Evolutionary conservation across 2,888 invertebrate genomes (phyloP), one percentile per base, ranked within the genome.

Genomic region (Allacma fusca): DNA sequence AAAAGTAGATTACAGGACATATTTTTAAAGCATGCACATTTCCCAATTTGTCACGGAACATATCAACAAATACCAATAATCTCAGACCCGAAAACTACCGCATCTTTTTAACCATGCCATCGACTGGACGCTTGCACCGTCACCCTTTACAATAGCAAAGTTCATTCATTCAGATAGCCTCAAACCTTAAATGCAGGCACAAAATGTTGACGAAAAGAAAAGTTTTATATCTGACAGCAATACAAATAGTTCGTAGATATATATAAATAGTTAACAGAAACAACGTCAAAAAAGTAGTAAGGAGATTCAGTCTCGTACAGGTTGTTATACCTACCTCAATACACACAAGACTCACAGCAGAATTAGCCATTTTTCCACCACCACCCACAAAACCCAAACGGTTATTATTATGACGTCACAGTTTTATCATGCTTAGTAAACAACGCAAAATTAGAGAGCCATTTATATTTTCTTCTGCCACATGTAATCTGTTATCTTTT

Each of bases 321-420:
- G 50, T 19, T 50, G n/a, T 62, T 62, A 23, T n/a, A 74, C 74
- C 65, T 74, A 74, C 74, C 74, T 74, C 74, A 34, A 44, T 67
- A 74, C 64, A 44, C 64, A 64, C 43, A 73, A 73, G 73, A 62
- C 73, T 73, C 73, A 62, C 24, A 62, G 40, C 21, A 73, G 73
- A 62, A 65, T 65, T 65, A 74, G 65, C 64, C 34, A 74, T 65
- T 50, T 50, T n/a, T 64, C 44, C 74, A 67, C 44, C 74, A 74
- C 65, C 65, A 74, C 74, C 74, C 74, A 74, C 74, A 65, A n/a
- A 65, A 74, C 44, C 64, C 44, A 43, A 65, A 68, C 21, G 16
- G 34, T 68, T 68, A 62, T 62, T 26, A 62, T 62, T 62, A 19
- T 24, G 24, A 2, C 12, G n/a, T 24, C 1, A 62, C 2, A 62